Evolutionary conservation across 2,888 invertebrate species (phyloP), one percentile per base, ranked within the genome.

Genomic region (Platerodrilus igneus): DNA sequence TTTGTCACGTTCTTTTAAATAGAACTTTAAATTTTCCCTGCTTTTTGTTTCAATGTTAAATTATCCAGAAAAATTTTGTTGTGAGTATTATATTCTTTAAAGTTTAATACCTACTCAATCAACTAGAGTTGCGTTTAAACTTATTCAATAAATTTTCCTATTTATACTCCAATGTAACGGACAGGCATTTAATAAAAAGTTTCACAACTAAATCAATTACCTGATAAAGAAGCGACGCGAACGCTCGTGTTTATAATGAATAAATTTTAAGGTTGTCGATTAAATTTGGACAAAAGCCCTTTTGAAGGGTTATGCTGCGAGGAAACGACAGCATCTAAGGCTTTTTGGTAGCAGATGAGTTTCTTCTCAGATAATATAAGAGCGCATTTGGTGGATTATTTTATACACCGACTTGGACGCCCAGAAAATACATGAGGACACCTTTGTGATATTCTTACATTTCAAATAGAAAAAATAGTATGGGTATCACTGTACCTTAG

Each of bases 241-340:
- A 41, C 36, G 27, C 40, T 41, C 35, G 35, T 45, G 45, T 45
- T 39, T 41, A 39, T 40, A 38, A 45, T 45, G 45, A 45, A 45
- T 45, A 45, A 45, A 45, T 45, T 44, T 44, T 40, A 39, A 39
- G 40, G 44, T 40, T 44, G 44, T 40, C 44, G 44, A 40, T 40
- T 40, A 44, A 40, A 40, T 40, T 40, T 33, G 40, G 40, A 40
- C 44, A 44, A 40, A 40, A 40, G 29, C 26, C 29, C 30, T 34
- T 41, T 35, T 41, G 29, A 35, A 39, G 26, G 16, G 30, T 11
- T 10, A n/a, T n/a, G n/a, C n/a, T n/a, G n/a, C n/a, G n/a, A n/a
- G n/a, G n/a, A n/a, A n/a, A n/a, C n/a, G n/a, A n/a, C n/a, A n/a
- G n/a, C n/a, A n/a, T n/a, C n/a, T n/a, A n/a, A n/a, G n/a, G n/a